Conservation (phyloP, 37 sponge, comb jelly and placozoan genomes). For the Beroe forskalii region DNA sequence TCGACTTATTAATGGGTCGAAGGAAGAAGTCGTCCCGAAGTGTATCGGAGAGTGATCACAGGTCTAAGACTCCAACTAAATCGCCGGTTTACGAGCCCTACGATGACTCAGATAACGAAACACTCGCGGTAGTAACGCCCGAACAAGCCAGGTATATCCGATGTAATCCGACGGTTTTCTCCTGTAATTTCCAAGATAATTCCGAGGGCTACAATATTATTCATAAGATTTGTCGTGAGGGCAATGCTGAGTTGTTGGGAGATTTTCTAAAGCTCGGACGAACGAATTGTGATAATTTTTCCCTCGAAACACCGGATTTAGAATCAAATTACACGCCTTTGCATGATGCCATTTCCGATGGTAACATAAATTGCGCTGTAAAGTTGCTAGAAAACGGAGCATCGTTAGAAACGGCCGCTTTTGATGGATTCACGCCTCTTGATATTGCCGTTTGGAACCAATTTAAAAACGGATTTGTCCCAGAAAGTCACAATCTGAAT, state of each 20-base stretch:
- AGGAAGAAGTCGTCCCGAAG: constrained; percentile 50
- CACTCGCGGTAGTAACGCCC: neutral
- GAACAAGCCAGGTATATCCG: constrained; percentile 21
- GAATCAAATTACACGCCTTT: constrained; percentile 14
- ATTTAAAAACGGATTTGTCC: constrained; percentile 4
- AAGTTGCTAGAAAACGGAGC: constrained; percentile 18
- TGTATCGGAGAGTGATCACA: neutral
- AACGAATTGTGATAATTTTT: neutral
- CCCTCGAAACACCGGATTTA: constrained; percentile 3
- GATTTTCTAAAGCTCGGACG: neutral
- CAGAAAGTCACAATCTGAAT: constrained; percentile 19
- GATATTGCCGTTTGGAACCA: constrained; percentile 32
- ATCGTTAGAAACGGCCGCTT: neutral
- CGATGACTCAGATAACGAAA: neutral
- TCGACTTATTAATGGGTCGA: constrained; percentile 8
- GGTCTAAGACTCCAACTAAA: neutral
- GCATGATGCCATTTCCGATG: constrained; percentile 34
- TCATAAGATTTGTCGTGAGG: neutral
- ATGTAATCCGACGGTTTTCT: neutral
- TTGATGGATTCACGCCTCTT: constrained; percentile 42
- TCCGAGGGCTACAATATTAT: neutral
- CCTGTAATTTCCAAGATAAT: constrained; percentile 18
- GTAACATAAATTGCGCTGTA: constrained; percentile 37
- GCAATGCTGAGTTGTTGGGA: neutral
- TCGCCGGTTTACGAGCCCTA: neutral